Conservation (phyloP, 2,888 invertebrate genomes). For the Fissipunctia ypsillon region DNA sequence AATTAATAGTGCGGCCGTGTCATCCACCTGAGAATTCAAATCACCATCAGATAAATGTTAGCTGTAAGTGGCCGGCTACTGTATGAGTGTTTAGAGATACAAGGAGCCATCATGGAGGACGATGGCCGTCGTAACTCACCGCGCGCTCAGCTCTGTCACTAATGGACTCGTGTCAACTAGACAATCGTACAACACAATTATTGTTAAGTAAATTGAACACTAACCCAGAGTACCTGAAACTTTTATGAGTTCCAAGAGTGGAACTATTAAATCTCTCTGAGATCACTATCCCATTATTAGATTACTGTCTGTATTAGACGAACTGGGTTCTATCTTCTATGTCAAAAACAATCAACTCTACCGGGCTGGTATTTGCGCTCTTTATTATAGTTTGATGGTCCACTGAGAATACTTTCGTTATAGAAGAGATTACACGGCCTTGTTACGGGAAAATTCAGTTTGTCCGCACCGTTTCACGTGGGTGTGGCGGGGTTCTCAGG, state of each 20-base stretch:
- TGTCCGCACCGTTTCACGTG: slow-evolving; percentile 77
- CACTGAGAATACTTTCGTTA: slow-evolving; percentile 74
- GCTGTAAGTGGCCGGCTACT: slow-evolving; percentile 67
- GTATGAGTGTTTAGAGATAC: slow-evolving; percentile 72
- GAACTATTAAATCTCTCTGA: slow-evolving; percentile 47
- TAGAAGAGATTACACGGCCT: slow-evolving; percentile 76
- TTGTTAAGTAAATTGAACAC: slow-evolving; percentile 69
- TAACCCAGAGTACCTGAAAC: slow-evolving; percentile 47
- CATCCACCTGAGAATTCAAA: slow-evolving; percentile 69
- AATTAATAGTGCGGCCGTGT: slow-evolving; percentile 42
- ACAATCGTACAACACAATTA: slow-evolving; percentile 59
- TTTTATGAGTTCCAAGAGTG: slow-evolving; percentile 54
- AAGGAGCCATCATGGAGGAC: slow-evolving; percentile 71
- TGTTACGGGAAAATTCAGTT: slow-evolving; percentile 83
- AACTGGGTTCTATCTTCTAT: slow-evolving; percentile 54
- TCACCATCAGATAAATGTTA: slow-evolving; percentile 70
- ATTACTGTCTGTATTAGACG: slow-evolving; percentile 37
- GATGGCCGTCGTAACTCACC: slow-evolving; percentile 74
- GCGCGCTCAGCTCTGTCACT: slow-evolving; percentile 70
- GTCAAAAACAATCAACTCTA: slow-evolving; percentile 55
- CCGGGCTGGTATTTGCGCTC: slow-evolving; percentile 53
- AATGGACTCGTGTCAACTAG: slow-evolving; percentile 71
- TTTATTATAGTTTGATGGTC: slow-evolving; percentile 68
- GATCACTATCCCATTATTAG: slow-evolving; percentile 47
- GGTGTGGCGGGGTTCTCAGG: slow-evolving; percentile 79